Evolutionary conservation across 2,888 invertebrate species (phyloP).

Genomic region (Busseola fusca): DNA sequence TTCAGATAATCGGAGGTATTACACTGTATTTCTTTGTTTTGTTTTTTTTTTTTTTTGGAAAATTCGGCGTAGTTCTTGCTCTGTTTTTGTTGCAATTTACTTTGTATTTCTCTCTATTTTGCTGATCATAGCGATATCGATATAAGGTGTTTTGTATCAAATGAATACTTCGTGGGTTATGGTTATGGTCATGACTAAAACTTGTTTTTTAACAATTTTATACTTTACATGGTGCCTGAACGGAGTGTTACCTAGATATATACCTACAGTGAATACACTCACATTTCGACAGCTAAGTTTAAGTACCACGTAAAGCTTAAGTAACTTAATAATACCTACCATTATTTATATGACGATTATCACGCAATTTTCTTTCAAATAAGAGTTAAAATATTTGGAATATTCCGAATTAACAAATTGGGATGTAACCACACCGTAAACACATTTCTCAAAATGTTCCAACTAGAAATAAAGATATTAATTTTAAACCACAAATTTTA

Average conservation of each 20-base stretch:
- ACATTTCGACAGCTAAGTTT: background rate
- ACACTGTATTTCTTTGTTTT: conserved; percentile 70
- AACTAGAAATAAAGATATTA: conserved; percentile 24
- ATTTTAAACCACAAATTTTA: conserved; percentile 27
- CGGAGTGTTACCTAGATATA: too few species aligned
- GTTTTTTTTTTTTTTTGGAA: conserved; percentile 57
- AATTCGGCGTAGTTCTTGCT: conserved; percentile 23
- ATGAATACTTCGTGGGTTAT: background rate
- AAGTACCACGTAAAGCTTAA: background rate
- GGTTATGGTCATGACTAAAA: background rate
- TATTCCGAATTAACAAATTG: background rate
- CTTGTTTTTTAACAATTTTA: background rate
- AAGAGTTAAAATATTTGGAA: background rate
- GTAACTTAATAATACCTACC: background rate
- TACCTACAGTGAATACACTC: background rate
- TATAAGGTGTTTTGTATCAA: background rate
- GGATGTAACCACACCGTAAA: background rate
- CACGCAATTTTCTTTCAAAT: background rate
- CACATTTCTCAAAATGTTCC: background rate
- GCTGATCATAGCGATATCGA: background rate
- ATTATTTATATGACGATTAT: background rate
- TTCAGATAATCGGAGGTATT: conserved; percentile 77
- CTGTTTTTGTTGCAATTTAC: background rate
- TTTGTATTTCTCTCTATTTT: background rate
- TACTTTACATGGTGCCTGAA: background rate